Evolutionary conservation across 2,797 vertebrate genomes (phyloP).

Genomic region (Dicrostonyx torquatus): DNA sequence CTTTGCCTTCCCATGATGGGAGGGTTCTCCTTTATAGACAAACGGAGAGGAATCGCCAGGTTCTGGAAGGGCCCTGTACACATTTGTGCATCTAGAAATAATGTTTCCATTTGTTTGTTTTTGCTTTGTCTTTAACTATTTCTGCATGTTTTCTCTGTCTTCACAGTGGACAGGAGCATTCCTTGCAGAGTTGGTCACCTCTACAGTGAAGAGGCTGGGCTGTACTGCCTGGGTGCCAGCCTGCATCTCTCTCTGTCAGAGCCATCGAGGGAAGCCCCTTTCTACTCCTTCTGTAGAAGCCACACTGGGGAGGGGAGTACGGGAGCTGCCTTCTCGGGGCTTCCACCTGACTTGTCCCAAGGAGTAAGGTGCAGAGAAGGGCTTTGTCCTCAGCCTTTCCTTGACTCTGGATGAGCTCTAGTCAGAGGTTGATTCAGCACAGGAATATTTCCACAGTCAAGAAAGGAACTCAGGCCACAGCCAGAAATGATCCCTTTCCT

Average conservation of each 20-base stretch:
- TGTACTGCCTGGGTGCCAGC: fast-evolving
- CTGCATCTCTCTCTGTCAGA: not conserved
- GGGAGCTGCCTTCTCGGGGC: not conserved
- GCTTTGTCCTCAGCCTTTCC: not conserved
- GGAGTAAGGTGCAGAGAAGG: not conserved
- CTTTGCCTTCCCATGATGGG: slow-evolving; percentile 38
- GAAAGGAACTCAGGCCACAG: not conserved
- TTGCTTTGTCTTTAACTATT: not conserved
- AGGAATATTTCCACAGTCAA: not conserved
- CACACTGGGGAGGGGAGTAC: not conserved
- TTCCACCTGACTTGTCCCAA: not conserved
- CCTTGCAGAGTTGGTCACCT: not conserved
- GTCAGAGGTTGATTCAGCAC: not conserved
- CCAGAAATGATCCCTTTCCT: not conserved
- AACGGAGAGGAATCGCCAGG: not conserved
- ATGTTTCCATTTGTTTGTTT: not conserved
- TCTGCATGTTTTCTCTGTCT: not conserved
- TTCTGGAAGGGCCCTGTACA: not conserved
- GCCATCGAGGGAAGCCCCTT: not conserved
- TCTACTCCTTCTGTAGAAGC: not conserved
- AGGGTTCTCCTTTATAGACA: slow-evolving; percentile 5
- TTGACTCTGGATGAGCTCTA: not conserved
- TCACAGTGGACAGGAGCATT: fast-evolving
- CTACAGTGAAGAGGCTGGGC: not conserved
- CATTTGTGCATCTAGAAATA: not conserved